These are phyloP conservation scores for Drosophila repletoides DNA, from an alignment of 1,140 invertebrate species.

Conservation along the genomic window DNA sequence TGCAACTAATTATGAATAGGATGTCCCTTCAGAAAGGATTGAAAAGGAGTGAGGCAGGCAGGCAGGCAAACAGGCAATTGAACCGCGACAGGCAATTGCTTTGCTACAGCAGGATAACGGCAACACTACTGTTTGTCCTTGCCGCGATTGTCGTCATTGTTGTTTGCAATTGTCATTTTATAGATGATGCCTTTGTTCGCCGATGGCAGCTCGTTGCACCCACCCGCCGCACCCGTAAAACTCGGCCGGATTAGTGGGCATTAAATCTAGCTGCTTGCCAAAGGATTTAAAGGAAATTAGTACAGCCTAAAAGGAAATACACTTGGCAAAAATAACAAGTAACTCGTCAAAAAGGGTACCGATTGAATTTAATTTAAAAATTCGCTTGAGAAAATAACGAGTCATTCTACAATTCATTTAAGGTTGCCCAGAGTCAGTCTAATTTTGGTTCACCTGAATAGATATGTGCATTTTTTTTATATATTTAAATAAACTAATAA, in stretches of 20 bases:
- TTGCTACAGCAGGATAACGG: not conserved
- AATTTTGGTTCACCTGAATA: not conserved
- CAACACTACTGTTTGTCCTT: slow-evolving; percentile 75
- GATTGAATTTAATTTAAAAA: no score
- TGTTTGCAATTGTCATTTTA: slow-evolving; percentile 80
- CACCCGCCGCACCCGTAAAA: slow-evolving; percentile 58
- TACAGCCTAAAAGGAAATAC: not conserved
- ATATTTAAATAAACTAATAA: not conserved
- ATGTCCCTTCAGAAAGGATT: slow-evolving; percentile 6
- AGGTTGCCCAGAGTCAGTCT: no score
- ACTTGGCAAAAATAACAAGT: slow-evolving; percentile 1
- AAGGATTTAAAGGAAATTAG: slow-evolving; percentile 76
- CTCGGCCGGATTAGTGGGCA: slow-evolving; percentile 77
- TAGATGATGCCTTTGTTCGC: slow-evolving; percentile 74
- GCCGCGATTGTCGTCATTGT: slow-evolving; percentile 77
- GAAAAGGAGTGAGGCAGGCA: slow-evolving; percentile 59
- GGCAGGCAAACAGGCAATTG: not conserved
- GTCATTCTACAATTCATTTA: no score
- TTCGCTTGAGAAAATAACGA: no score
- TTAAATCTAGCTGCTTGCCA: slow-evolving; percentile 48
- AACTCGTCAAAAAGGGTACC: no score
- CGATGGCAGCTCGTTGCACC: slow-evolving; percentile 17
- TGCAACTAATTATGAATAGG: slow-evolving; percentile 79
- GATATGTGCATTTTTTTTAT: not conserved
- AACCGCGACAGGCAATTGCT: not conserved